These are phyloP conservation scores for Noctua fimbriata DNA, from an alignment of 2,888 invertebrate species.

Conservation along the genomic window DNA sequence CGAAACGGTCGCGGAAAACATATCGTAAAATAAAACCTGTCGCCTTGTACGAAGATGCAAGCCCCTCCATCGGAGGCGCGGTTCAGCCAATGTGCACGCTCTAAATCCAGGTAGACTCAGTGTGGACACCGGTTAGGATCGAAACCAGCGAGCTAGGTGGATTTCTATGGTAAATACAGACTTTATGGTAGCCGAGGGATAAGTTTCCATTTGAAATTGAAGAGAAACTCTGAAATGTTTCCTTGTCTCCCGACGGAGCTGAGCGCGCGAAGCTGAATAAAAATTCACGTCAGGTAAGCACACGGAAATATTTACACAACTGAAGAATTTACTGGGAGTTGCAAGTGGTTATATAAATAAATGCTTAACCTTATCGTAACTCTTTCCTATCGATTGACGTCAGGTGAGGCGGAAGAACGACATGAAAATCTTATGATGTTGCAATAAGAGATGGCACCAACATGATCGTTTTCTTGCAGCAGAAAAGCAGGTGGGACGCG, in stretches of 20 bases:
- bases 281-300: conserved; percentile 87
- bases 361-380: conserved; percentile 69
- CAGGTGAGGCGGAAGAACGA: conserved; percentile 38
- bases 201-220: conserved; percentile 90
- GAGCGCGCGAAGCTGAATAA: conserved; percentile 83
- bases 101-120: conserved; percentile 88
- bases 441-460: conserved; percentile 6
- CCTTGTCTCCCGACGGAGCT: conserved; percentile 85
- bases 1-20: conserved; percentile 88
- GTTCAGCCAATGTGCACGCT: conserved; percentile 80
- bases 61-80: conserved; percentile 75
- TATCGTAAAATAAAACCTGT: conserved; percentile 89
- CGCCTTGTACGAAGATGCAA: conserved; percentile 81
- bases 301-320: conserved; percentile 86
- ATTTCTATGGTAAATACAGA: conserved; percentile 90
- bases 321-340: conserved; percentile 77
- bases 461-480: not conserved
- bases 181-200: conserved; percentile 89
- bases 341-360: conserved; percentile 79
- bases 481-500: conserved; percentile 1
- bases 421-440: conserved; percentile 23
- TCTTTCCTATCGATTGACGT: conserved; percentile 62
- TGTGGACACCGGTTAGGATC: conserved; percentile 88
- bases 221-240: conserved; percentile 88
- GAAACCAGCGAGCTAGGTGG: conserved; percentile 84